Conservation (phyloP, 2,113 vertebrate species). For the Pomatostomus ruficeps region DNA sequence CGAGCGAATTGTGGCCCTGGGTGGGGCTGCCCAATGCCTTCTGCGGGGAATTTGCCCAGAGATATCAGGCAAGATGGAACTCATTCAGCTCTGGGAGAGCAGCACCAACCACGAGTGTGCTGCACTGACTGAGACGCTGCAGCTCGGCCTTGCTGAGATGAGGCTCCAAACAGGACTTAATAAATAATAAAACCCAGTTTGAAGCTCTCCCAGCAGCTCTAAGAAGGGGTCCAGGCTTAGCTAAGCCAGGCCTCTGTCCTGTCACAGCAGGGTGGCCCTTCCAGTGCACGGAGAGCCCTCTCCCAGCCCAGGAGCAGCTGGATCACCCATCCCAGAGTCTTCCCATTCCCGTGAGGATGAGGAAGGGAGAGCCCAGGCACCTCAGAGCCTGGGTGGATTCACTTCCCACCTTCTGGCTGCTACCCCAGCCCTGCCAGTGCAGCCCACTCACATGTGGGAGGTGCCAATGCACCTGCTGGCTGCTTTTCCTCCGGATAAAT, state of each 20-base stretch:
- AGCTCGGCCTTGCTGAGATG: not conserved
- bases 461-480: not conserved
- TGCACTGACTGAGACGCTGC: not conserved
- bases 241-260: not conserved
- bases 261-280: not conserved
- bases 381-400: not conserved
- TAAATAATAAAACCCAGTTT: not conserved
- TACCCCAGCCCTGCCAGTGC: not conserved
- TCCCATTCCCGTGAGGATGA: not conserved
- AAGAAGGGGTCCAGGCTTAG: not conserved
- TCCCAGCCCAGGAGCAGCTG: not conserved
- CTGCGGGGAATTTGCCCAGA: not conserved
- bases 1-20: not conserved
- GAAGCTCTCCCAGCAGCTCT: not conserved
- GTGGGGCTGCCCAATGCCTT: not conserved
- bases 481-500: not conserved
- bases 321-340: not conserved
- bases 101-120: not conserved
- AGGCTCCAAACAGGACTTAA: not conserved
- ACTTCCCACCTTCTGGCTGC: not conserved
- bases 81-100: not conserved
- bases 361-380: not conserved
- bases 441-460: not conserved
- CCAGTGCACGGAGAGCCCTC: not conserved
- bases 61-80: conserved; percentile 15